Conservation (phyloP, 2,797 vertebrate species). For the Prunella strophiata region DNA sequence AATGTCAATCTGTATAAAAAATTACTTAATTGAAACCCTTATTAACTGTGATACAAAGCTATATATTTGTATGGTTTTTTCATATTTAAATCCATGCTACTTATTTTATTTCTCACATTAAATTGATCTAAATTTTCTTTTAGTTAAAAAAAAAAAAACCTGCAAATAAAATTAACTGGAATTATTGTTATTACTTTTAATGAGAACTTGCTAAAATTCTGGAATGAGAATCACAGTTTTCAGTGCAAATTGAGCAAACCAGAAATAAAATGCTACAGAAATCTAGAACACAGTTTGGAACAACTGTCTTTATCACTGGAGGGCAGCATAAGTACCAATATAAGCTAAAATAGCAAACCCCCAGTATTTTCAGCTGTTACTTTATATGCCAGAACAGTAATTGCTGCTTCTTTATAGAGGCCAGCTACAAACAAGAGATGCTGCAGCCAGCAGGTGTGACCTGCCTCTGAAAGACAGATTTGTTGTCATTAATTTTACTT, state of each 20-base stretch:
- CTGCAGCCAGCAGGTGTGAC: not conserved
- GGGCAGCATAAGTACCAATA: slow-evolving; percentile 23
- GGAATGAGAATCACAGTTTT: not conserved
- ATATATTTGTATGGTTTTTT: not conserved
- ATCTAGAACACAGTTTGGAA: not conserved
- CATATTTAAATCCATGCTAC: not conserved
- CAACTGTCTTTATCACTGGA: slow-evolving; percentile 19
- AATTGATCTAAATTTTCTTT: not conserved
- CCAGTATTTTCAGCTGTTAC: not conserved
- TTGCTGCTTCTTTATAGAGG: not conserved
- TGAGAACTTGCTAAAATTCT: not conserved
- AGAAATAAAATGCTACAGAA: not conserved
- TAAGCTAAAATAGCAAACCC: not conserved
- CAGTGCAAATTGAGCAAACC: not conserved
- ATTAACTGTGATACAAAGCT: not conserved
- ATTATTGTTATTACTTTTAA: not conserved
- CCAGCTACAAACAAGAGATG: not conserved
- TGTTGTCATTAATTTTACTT: not conserved
- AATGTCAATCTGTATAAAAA: not conserved
- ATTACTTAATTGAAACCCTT: not conserved
- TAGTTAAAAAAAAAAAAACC: not conserved
- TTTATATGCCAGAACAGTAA: not conserved
- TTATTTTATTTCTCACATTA: not conserved
- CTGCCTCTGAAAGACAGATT: not conserved
- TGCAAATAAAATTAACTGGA: not conserved